Base-by-base conservation (phyloP, 2,888 invertebrate species). In the Microctonus brassicae region DNA sequence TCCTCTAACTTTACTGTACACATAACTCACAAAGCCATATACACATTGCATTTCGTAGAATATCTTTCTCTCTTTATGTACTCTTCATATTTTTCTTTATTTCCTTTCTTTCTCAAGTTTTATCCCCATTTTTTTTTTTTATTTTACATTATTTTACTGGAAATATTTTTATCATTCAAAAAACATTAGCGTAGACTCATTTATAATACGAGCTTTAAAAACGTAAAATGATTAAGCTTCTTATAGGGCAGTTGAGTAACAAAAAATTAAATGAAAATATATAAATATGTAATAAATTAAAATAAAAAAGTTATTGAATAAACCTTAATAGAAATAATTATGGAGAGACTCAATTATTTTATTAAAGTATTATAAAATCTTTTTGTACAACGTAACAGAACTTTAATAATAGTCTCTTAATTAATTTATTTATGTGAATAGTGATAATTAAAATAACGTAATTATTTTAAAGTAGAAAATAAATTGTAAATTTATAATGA, bases 391-490 rank as follows among this genome's bases (percentile, higher is more conserved):
- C 17, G 17, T 7, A 7, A 7, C 17, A 47, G n/a, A 17, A 7
- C 47, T 17, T 17, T 20, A n/a, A 17, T 17, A 20, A 47, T 5
- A 47, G 47, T 0, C 20, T 17, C 17, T 5, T 17, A 47, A 42
- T 47, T 20, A 70, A 77, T 73, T 75, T 74, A 77, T 77, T 77
- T 72, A 75, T 75, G 69, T 69, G 73, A 73, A 74, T 72, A 1
- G 74, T 69, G 62, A 71, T 74, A 75, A 77, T 77, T 75, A 77
- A 77, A 75, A 74, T 74, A 75, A 3, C 73, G 47, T 47, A 63
- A 77, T 75, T n/a, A n/a, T n/a, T n/a, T n/a, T n/a, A n/a, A n/a
- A n/a, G 70, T 77, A 74, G 55, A 63, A 70, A 74, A 75, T 75
- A 61, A 61, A 77, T 77, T 74, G 75, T 72, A 42, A 70, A 70